Evolutionary conservation across 2,888 invertebrate genomes (phyloP), one percentile per base, ranked within the genome.

Genomic region (Drymonia ruficornis): DNA sequence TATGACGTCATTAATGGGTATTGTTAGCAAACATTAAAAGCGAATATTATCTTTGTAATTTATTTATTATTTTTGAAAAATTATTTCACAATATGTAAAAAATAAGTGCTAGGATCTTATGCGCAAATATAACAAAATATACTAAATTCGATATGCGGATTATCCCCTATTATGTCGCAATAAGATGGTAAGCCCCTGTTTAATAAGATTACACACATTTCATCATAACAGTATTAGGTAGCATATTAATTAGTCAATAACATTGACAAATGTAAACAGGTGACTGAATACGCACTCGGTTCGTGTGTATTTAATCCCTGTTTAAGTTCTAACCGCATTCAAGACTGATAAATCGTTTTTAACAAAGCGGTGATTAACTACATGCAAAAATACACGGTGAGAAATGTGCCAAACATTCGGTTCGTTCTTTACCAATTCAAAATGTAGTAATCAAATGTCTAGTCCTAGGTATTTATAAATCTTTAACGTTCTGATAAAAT

Each of bases 331-430:
- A 51, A 65, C 55, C 34, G 53, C 51, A 52, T 62, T 65, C 56
- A 60, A 55, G 46, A 59, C 57, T 61, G 46, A 67, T 65, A 63
- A 65, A 67, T 69, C 55, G 49, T 66, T 64, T 56, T 19, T 59
- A 57, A 65, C 62, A 65, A 70, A 61, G 60, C 55, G 36, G 57
- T 61, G 59, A 63, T 65, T 57, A 60, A 62, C 56, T 62, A 43
- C 63, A 63, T 57, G 43, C 52, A 58, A 57, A 67, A 66, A 61
- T 40, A 43, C 60, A 23, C 53, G 47, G 50, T 52, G 50, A 46
- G 53, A 60, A 63, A 47, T 57, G 64, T 73, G 74, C 74, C 72
- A 73, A 73, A 67, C 56, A 55, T 63, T 61, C 11, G 43, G 49
- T 52, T 23, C 50, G 44, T 19, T 52, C 54, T 59, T 49, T 53